Evolutionary conservation across 2,113 vertebrate species (phyloP), one percentile per base, ranked within the genome.

Genomic region (Embiotoca jacksoni): DNA sequence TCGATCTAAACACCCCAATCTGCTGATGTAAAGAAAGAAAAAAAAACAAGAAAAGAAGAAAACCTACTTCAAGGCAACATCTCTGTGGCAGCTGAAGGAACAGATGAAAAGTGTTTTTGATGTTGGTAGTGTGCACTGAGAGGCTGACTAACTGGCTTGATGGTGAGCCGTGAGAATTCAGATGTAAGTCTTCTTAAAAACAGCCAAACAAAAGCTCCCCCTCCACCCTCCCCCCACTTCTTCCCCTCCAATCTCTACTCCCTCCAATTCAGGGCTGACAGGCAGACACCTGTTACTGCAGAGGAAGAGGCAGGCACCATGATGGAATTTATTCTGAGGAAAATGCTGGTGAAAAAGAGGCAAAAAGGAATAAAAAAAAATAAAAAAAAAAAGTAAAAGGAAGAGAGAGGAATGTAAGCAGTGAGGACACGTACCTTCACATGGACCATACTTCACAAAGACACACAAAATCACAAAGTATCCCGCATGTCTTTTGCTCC

Each of bases 241-340:
- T 37, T 4, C 73, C 65, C 59, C 71, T 78, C 66, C 60, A 11
- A 47, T 81, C 58, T 66, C 68, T 57, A 54, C 85, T 89, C 87
- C 89, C 87, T 92, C 84, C 82, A 72, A 78, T 74, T 86, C 85
- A 76, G n/a, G 70, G 74, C 86, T 75, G 83, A 83, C 75, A 81
- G 78, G 37, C 74, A 84, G 82, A 89, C 91, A 93, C 92, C 92
- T 93, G 92, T 91, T 93, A 83, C 84, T 86, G 81, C 81, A 79
- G 81, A 61, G 62, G 33, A 59, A 50, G 39, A 53, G 23, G 44
- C 57, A 14, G 35, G 66, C 44, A 69, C 49, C 10, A 1, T 47
- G 71, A 68, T 60, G 82, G 63, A 81, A 82, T 74, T 39, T 14
- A 6, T 16, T 69, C 5, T 7, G 49, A 9, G 11, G 10, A n/a